Evolutionary conservation across 2,888 invertebrate species (phyloP), one percentile per base, ranked within the genome.

Genomic region (Heliconius cydno): DNA sequence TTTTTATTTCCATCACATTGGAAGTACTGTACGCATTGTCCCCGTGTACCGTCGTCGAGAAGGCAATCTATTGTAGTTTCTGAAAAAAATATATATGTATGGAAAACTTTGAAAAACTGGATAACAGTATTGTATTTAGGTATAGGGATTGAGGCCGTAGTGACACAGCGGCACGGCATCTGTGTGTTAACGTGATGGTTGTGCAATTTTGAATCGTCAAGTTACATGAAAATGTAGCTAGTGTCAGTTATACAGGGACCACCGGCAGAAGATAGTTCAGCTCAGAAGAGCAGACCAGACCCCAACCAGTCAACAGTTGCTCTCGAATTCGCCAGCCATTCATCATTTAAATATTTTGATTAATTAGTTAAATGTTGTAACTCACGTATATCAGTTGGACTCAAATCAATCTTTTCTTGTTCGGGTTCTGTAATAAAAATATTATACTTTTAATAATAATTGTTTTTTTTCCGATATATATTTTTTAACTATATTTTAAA

Each of bases 31-130:
- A 82, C 80, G n/a, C 83, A 83, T 4, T 75, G 67, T 0, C 83
- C 83, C 2, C n/a, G 5, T 15, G 30, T 68, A 4, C 79, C 78
- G n/a, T 80, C 73, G 5, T 79, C 46, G 19, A 76, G 72, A n/a
- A 86, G 65, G 90, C 73, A 73, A 5, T 73, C 73, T 12, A 73
- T 73, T 13, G 73, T 73, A 19, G 70, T 25, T 46, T 70, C 70
- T 70, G 38, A 70, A 15, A 67, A 67, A 41, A 28, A n/a, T 68
- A 38, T 22, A 34, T 5, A 28, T 10, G 12, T 63, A n/a, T 63
- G n/a, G 63, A 12, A n/a, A 63, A 63, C 10, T 12, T n/a, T 25
- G 46, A 52, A 52, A 60, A 60, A n/a, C 60, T 60, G 10, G 60
- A 22, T 60, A n/a, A n/a, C n/a, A n/a, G n/a, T n/a, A n/a, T n/a